A percentile compares a stretch with the other conserved stretches of the same genome.
Conservation (phyloP, 2,797 vertebrate genomes). For the Xenopus petersii region DNA sequence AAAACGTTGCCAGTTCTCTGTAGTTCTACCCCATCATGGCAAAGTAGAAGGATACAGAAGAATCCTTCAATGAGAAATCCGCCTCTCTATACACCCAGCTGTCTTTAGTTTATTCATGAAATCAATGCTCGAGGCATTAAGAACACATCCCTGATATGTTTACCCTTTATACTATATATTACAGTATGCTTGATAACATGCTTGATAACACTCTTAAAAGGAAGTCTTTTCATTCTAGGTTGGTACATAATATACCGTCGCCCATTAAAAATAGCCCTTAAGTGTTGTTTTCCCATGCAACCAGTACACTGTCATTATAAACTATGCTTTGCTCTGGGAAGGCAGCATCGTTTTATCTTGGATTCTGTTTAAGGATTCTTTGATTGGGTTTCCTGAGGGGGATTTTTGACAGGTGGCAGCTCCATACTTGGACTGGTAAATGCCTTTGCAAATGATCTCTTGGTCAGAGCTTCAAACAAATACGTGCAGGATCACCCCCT, state of each 20-base stretch:
- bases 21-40: too few species aligned
- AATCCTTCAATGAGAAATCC: too few species aligned
- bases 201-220: not conserved
- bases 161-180: too few species aligned
- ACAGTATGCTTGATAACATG: too few species aligned
- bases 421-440: slow-evolving; percentile 36
- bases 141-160: too few species aligned
- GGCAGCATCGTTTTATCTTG: slow-evolving; percentile 35
- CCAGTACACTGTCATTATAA: slow-evolving; percentile 21
- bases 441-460: slow-evolving; percentile 40
- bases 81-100: too few species aligned
- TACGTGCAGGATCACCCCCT: slow-evolving; percentile 11
- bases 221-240: not conserved
- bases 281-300: slow-evolving; percentile 13
- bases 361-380: slow-evolving; percentile 37
- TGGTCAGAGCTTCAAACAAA: slow-evolving; percentile 38
- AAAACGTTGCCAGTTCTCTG: too few species aligned
- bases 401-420: slow-evolving; percentile 39
- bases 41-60: too few species aligned
- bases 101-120: too few species aligned
- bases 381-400: slow-evolving; percentile 39
- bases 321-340: slow-evolving; percentile 24
- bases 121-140: not conserved
- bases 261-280: slow-evolving; percentile 4
- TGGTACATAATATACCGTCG: not conserved